Conservation (phyloP, 2,888 invertebrate genomes). For the Cyclophora albipunctata region DNA sequence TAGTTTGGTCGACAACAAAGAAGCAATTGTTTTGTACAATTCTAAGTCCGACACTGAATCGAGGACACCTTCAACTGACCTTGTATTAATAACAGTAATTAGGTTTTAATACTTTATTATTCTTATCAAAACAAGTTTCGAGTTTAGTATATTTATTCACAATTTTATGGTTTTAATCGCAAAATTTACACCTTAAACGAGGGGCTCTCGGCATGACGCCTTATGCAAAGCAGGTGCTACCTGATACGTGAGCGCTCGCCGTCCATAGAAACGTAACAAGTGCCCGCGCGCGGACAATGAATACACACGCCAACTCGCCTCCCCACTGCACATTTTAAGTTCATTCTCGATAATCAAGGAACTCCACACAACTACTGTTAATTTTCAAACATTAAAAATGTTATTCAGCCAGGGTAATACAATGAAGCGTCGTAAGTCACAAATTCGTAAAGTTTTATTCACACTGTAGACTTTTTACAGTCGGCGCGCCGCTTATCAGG, state of each 20-base stretch:
- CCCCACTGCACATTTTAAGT: constrained; percentile 27
- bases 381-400: constrained; percentile 29
- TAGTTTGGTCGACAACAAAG: too few species aligned
- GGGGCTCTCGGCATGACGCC: constrained; percentile 67
- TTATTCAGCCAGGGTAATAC: constrained; percentile 31
- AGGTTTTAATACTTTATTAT: constrained; percentile 38
- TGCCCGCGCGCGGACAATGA: constrained; percentile 6
- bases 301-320: constrained; percentile 5
- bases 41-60: constrained; percentile 15
- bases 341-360: constrained; percentile 12
- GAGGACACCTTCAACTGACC: constrained; percentile 52
- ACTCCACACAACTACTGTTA: constrained; percentile 17
- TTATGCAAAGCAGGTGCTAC: constrained; percentile 76
- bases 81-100: constrained; percentile 27
- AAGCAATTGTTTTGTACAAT: too few species aligned
- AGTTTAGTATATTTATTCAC: constrained; percentile 48
- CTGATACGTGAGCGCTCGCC: constrained; percentile 57
- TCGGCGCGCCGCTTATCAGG: constrained; percentile 37
- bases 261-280: constrained; percentile 39
- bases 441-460: constrained; percentile 34
- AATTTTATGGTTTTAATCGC: constrained; percentile 67
- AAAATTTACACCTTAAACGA: constrained; percentile 68
- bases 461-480: constrained; percentile 34
- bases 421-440: constrained; percentile 35
- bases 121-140: constrained; percentile 49